Conservation (phyloP, 2,113 vertebrate genomes). For the Scortum barcoo region DNA sequence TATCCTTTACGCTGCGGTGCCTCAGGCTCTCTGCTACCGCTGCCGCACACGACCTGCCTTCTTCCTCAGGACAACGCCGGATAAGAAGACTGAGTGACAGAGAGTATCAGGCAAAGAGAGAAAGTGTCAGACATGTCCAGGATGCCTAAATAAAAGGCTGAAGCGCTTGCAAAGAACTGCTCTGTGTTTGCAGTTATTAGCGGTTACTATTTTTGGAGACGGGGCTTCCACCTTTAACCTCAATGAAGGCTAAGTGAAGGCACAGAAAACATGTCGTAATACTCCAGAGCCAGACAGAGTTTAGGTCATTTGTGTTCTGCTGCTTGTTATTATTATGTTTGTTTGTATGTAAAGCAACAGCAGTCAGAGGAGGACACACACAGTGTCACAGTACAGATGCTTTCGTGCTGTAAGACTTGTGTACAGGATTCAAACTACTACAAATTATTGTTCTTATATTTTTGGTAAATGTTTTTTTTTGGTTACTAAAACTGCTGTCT, state of each 20-base stretch:
- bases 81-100: constrained; percentile 73
- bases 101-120: background rate
- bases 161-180: constrained; percentile 11
- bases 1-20: constrained; percentile 88
- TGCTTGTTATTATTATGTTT: background rate
- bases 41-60: constrained; percentile 90
- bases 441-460: background rate
- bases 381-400: background rate
- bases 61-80: constrained; percentile 85
- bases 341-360: background rate
- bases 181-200: constrained; percentile 30
- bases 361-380: background rate
- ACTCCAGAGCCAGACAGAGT: background rate
- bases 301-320: constrained; percentile 11
- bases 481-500: constrained; percentile 9
- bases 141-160: constrained; percentile 23
- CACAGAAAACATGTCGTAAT: constrained; percentile 22
- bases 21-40: constrained; percentile 93
- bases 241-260: background rate
- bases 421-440: constrained; percentile 7
- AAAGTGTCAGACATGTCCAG: background rate
- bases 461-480: constrained; percentile 15
- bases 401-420: background rate
- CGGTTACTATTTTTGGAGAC: constrained; percentile 20
- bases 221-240: background rate